Base-by-base conservation (phyloP, 2,797 vertebrate genomes). In the Enteromius radiatus region DNA sequence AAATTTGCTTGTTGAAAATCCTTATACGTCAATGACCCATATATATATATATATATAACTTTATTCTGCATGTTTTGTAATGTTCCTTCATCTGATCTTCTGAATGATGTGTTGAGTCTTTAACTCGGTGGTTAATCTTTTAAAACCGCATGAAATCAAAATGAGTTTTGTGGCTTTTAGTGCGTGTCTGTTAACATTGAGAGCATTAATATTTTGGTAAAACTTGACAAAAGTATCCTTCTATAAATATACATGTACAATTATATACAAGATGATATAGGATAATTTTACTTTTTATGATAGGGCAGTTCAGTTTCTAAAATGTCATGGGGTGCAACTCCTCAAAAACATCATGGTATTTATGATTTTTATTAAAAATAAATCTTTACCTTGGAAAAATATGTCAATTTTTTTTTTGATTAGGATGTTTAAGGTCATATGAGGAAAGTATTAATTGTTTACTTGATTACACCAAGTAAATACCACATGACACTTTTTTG, bases 71-170 rank as follows among this genome's bases (percentile, higher is more conserved):
- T 52, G 38, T 19, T 68, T n/a, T 67, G 4, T 28, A 26, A 23
- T 45, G 8, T 31, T 71, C 17, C 1, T 4, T 28, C 23, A 70
- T 70, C 41, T 70, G 41, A 70, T 70, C 15, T 28, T 47, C 14
- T 54, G 67, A 73, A 54, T 56, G 36, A 47, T 7, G 2, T 65
- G 73, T 43, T 84, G 28, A 67, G 21, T 67, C 36, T 41, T 67
- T 67, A 56, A 56, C n/a, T 56, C n/a, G 31, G 36, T 6, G 11
- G 33, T 41, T 68, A 17, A 69, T 69, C 12, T 43, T 68, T 69
- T 14, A 45, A 23, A 4, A 36, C 31, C 31, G 21, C 9, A 19
- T 65, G 1, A 67, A 67, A 67, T 12, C n/a, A 15, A 28, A 71
- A 71, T 31, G 23, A 47, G 12, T 45, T 70, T 28, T 31, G 59